A percentile compares a stretch with the other conserved stretches of the same genome.
phyloP scores from a whole-genome alignment of 2,888 invertebrate species.

The Drosophila setosimentum region DNA sequence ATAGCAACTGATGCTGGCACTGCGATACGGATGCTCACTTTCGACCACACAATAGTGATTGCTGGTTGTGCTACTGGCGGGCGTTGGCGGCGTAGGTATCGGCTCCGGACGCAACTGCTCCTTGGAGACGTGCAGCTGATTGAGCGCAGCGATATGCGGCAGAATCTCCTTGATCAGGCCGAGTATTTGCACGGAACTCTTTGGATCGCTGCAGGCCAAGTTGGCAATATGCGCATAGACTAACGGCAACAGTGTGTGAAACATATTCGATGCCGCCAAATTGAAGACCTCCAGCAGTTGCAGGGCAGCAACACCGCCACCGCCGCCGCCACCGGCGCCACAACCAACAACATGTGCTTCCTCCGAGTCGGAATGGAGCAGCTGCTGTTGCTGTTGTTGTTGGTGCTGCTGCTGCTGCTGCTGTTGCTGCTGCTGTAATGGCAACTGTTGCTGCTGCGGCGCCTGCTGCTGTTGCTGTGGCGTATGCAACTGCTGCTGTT shows the following conservation, averaged over 20 bases:
- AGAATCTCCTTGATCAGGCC: slow-evolving; percentile 94
- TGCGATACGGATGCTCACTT: slow-evolving; percentile 98
- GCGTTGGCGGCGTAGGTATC: slow-evolving; percentile 10
- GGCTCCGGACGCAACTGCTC: slow-evolving; percentile 83
- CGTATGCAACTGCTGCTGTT: slow-evolving; percentile 28
- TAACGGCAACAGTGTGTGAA: slow-evolving; percentile 93
- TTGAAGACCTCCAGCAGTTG: slow-evolving; percentile 85
- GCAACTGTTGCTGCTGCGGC: slow-evolving; percentile 17
- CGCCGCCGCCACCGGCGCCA: slow-evolving; percentile 3
- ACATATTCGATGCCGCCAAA: slow-evolving; percentile 85
- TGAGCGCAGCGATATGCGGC: slow-evolving; percentile 94
- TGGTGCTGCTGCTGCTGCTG: slow-evolving; percentile 19
- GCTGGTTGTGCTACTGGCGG: slow-evolving; percentile 88
- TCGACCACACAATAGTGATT: slow-evolving; percentile 96
- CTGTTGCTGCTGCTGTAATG: slow-evolving; percentile 11
- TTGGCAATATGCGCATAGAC: slow-evolving; percentile 94
- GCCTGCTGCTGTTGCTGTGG: slow-evolving; percentile 25
- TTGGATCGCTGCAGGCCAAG: slow-evolving; percentile 91
- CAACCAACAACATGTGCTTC: slow-evolving; percentile 65
- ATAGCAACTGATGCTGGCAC: slow-evolving; percentile 92
- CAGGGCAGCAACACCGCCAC: slow-evolving; percentile 68
- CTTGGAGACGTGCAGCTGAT: slow-evolving; percentile 87
- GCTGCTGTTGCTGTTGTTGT: slow-evolving; percentile 32
- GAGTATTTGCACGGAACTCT: slow-evolving; percentile 94
- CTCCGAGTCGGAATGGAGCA: slow-evolving; percentile 82